phyloP scores from a whole-genome alignment of 1,140 invertebrate genomes.

The Anoplolepis gracilipes region DNA sequence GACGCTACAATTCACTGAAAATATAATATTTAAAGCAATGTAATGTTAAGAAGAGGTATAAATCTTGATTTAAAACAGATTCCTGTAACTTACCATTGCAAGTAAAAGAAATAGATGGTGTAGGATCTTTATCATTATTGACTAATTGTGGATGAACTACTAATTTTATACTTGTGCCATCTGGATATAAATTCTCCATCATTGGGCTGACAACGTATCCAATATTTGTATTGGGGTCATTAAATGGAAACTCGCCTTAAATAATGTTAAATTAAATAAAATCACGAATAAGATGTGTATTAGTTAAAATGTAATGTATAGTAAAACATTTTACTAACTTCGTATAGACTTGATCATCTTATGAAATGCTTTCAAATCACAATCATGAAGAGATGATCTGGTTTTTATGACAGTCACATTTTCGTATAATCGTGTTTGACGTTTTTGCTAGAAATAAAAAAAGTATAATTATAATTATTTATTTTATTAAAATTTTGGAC shows the following conservation, averaged over 20 bases:
- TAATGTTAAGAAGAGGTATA: constrained; percentile 8
- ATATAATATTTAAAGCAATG: constrained; percentile 67
- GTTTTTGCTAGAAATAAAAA: constrained; percentile 81
- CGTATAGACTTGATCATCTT: constrained; percentile 92
- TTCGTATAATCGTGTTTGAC: constrained; percentile 89
- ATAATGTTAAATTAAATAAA: constrained; percentile 63
- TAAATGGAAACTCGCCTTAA: constrained; percentile 90
- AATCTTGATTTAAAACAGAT: constrained; percentile 38
- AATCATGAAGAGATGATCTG: constrained; percentile 88
- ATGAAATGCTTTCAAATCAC: constrained; percentile 92
- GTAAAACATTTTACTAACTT: constrained; percentile 85
- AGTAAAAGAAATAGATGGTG: constrained; percentile 91
- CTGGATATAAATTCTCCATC: constrained; percentile 91
- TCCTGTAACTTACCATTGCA: constrained; percentile 90
- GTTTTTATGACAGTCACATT: constrained; percentile 89
- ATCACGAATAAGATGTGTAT: constrained; percentile 22
- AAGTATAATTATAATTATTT: constrained; percentile 3
- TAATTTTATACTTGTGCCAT: constrained; percentile 94
- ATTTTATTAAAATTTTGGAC: neutral
- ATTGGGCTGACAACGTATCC: constrained; percentile 94
- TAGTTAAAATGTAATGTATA: neutral
- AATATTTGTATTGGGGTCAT: constrained; percentile 91
- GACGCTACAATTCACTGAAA: constrained; percentile 93
- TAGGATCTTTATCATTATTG: constrained; percentile 83
- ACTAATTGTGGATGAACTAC: constrained; percentile 90